Evolutionary conservation across 2,888 invertebrate genomes (phyloP), one percentile per base, ranked within the genome.

Genomic region (Empis stercorea): DNA sequence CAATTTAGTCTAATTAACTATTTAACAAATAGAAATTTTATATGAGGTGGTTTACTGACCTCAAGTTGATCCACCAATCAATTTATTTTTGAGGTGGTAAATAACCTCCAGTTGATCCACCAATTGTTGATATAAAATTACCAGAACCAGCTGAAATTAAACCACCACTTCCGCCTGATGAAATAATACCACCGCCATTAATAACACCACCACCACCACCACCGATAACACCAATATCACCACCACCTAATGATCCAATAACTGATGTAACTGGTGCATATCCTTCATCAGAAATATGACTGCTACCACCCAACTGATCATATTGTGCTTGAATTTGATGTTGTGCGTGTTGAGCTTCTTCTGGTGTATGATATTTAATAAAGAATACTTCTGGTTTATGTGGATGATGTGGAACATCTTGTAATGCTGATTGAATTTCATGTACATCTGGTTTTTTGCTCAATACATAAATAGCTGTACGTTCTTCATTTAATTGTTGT

Each of bases 311-410:
- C 52, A 68, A 56, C 14, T 63, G 57, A 52, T 67, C 68, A 50
- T 68, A 67, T 56, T 67, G 66, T 40, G 67, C 62, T 56, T 68
- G 68, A 48, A 68, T 68, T 57, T 67, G 62, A 11, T 58, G 61
- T 52, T 68, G 67, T 4, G 68, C 68, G 52, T 64, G 61, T 47
- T 56, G 52, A 3, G 68, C 68, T 52, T 68, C 68, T 55, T 66
- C 66, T 16, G 65, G 61, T 1, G 66, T 68, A 46, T 65, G 65
- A 44, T 68, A 68, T 50, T 68, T 68, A 49, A 68, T 67, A 55
- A 68, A 68, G 62, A 65, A 68, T 45, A 68, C 68, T 52, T 68
- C 68, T 13, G 68, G 68, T 52, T 68, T 68, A 51, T 58, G 63
- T 38, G 66, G 58, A 20, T 57, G 56, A 44, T 64, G 62, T 30